Percentiles rank a stretch among this genome's conserved stretches.
Evolutionary conservation across 2,797 vertebrate species (phyloP).

Genomic region (Takifugu rubripes): DNA sequence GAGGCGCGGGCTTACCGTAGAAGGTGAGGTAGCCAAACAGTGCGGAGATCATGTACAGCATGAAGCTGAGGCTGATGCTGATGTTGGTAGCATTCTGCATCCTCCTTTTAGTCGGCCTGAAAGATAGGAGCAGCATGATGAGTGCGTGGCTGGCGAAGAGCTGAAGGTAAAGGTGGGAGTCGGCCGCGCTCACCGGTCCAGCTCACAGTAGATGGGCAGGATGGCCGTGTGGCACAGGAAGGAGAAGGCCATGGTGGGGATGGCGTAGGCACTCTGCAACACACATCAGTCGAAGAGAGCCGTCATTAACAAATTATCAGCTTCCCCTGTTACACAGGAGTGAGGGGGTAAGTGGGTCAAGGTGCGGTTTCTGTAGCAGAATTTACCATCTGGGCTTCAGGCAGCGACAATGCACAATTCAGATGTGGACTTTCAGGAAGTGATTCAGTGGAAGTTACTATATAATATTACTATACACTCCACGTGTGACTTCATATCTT

Average conservation of each 20-base stretch:
- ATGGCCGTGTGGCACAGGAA: conserved; percentile 96
- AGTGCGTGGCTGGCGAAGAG: neutral
- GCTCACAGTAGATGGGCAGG: conserved; percentile 93
- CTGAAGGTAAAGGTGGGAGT: neutral
- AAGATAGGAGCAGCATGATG: conserved; percentile 19
- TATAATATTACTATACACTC: neutral
- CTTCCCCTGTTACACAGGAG: conserved; percentile 23
- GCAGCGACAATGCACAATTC: conserved; percentile 9
- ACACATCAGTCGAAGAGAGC: conserved; percentile 33
- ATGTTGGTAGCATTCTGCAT: conserved; percentile 89
- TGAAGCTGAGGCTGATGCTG: conserved; percentile 85
- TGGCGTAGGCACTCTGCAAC: conserved; percentile 88
- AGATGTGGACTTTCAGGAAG: conserved; percentile 1
- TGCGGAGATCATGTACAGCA: conserved; percentile 87
- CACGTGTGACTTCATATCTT: neutral
- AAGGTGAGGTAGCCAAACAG: conserved; percentile 97
- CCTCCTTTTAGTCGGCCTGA: conserved; percentile 85
- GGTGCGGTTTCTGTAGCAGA: conserved; percentile 15
- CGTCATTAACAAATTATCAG: conserved; percentile 46
- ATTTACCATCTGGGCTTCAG: conserved; percentile 19
- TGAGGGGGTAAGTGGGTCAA: conserved; percentile 14
- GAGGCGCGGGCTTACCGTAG: conserved; percentile 80
- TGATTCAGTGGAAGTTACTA: conserved; percentile 11
- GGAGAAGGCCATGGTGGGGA: conserved; percentile 96
- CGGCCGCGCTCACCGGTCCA: conserved; percentile 77